Evolutionary conservation across 2,797 vertebrate genomes (phyloP).

Genomic region (Taenioides sp.): DNA sequence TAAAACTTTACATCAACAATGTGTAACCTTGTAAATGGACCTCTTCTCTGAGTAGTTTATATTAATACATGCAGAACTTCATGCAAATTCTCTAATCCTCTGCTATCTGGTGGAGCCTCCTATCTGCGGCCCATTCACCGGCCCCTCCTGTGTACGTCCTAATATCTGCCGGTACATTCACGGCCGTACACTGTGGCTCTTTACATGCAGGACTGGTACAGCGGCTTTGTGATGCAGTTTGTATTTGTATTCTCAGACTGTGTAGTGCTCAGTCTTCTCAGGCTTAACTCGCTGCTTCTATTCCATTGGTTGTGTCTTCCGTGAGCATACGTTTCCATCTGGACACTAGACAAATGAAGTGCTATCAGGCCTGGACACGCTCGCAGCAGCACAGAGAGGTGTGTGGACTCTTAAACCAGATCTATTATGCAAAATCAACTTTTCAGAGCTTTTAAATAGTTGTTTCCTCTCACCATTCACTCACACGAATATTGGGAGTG

Average conservation of each 20-base stretch:
- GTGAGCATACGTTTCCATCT: slow-evolving; percentile 60
- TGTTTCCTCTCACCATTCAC: too few species aligned
- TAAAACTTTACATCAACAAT: slow-evolving; percentile 29
- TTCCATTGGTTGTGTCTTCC: slow-evolving; percentile 50
- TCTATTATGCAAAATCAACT: too few species aligned
- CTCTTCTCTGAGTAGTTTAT: not conserved
- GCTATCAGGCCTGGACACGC: slow-evolving; percentile 48
- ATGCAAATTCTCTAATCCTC: slow-evolving; percentile 34
- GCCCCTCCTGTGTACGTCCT: not conserved
- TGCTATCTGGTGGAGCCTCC: not conserved
- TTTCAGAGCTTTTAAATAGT: too few species aligned
- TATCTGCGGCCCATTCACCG: slow-evolving; percentile 2
- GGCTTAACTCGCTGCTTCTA: slow-evolving; percentile 43
- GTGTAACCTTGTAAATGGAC: slow-evolving; percentile 12
- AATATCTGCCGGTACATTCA: slow-evolving; percentile 28
- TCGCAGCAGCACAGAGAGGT: slow-evolving; percentile 23
- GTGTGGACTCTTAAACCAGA: not conserved
- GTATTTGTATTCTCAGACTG: slow-evolving; percentile 53
- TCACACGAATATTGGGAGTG: too few species aligned
- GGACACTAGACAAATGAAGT: slow-evolving; percentile 52
- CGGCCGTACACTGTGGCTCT: slow-evolving; percentile 37
- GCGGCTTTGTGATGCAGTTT: slow-evolving; percentile 36
- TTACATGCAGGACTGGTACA: slow-evolving; percentile 48
- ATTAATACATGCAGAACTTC: slow-evolving; percentile 26
- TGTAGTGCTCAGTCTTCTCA: slow-evolving; percentile 22